Base-by-base conservation (phyloP, 1,140 invertebrate species). In the Papilio polytes region DNA sequence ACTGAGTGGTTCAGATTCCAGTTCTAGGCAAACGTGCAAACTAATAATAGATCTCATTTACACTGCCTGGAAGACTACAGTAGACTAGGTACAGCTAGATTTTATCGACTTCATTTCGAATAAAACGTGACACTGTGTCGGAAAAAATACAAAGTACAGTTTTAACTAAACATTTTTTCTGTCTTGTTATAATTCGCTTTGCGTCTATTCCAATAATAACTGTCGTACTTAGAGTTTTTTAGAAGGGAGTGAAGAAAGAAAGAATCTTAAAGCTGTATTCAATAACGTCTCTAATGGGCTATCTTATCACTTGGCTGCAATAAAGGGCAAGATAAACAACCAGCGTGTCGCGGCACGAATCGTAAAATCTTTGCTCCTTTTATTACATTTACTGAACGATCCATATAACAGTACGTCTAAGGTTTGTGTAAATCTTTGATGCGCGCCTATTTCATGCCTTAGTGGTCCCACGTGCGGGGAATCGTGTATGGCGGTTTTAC, bases 281-380 rank as follows among this genome's bases (percentile, higher is more conserved):
- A 74, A 81, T 46, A 74, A 63, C 63, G 51, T 48, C 73, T 46
- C 46, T 74, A 82, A 72, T 77, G 46, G 31, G 74, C 51, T 72
- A 78, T 81, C 70, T 82, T 80, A 78, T 83, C 80, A 84, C 80
- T 86, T 88, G 81, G 81, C 76, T 78, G 78, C 81, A 80, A 87
- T 91, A 90, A 92, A 90, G 87, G 80, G 63, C 51, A 73, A 80
- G 85, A 91, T 90, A 91, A 92, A 92, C 83, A 85, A 73, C 36
- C 56, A 74, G 18, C 74, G 20, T 74, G 85, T 87, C 87, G 86
- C 85, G 85, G 76, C 41, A 59, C 46, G 74, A 80, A 76, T 89
- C 89, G 85, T 91, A 91, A 93, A 92, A 91, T 91, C 86, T 85
- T 84, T 82, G 81, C 85, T 84, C 74, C 83, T 86, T 89, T 91